Base-by-base conservation (phyloP, 2,797 vertebrate species). In the Brotula barbata region DNA sequence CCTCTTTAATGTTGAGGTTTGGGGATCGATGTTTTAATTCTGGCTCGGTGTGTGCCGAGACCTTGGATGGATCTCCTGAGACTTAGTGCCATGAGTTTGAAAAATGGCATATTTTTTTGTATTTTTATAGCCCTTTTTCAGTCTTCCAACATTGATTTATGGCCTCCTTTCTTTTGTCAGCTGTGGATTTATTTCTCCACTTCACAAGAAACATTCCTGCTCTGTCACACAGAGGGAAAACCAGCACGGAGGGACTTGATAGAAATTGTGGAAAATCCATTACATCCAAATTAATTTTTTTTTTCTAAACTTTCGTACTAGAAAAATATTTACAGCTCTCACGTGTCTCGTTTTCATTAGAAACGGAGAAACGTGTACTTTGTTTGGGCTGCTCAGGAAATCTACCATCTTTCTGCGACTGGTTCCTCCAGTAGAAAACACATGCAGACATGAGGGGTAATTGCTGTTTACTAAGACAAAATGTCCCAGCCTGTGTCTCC, bases 251-350 rank as follows among this genome's bases (percentile, higher is more conserved):
- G 22, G 28, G 44, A 76, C 42, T 23, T 47, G 28, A 66, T 50
- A 15, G 50, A 68, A 79, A 45, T 45, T 46, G 25, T 85, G 87
- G 80, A 87, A 88, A 79, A 60, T 71, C 56, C 5, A 0, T 60
- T 41, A 40, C 37, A 14, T 37, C 25, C 20, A 47, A 17, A 62
- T 43, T 5, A 20, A 8, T 28, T 52, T 41, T 49, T 52, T 42
- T 19, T 40, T 17, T 39, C 49, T 8, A 10, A 70, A 28, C 4
- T 34, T 48, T 15, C 14, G 39, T 28, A 59, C 2, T 31, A 28
- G 34, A 45, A 31, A 46, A 31, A 68, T 20, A 31, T 49, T 41
- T 17, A 23, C 45, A 20, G 22, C 50, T 12, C 82, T 65, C 65
- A 15, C 34, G 59, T 53, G 75, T 43, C 60, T 70, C 9, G 7